Evolutionary conservation across 2,113 vertebrate genomes (phyloP).

Genomic region (Etheostoma spectabile): DNA sequence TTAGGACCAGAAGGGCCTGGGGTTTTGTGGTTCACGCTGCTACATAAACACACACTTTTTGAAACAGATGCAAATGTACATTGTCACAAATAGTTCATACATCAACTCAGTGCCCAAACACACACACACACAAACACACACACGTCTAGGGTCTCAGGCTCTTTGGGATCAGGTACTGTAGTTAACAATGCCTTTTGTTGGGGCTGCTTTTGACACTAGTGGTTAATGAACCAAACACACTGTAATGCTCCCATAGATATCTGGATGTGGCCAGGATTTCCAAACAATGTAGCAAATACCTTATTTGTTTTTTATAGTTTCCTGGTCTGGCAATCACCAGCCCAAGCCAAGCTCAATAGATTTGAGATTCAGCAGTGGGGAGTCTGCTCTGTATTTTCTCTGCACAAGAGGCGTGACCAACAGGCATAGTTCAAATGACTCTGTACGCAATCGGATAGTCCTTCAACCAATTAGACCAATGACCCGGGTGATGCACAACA

Average conservation of each 20-base stretch:
- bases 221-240: conserved; percentile 9
- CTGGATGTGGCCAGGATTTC: conserved; percentile 2
- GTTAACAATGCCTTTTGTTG: conserved; percentile 1
- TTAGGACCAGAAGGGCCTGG: not conserved
- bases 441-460: too few relatives aligned
- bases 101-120: not conserved
- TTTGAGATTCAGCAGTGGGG: too few relatives aligned
- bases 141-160: not conserved
- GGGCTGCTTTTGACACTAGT: not conserved
- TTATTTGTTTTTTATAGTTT: not conserved
- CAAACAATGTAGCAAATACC: conserved; percentile 7
- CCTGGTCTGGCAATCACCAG: not conserved
- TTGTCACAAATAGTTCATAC: not conserved
- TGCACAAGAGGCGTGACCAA: too few relatives aligned
- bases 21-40: not conserved
- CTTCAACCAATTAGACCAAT: too few relatives aligned
- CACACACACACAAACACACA: not conserved
- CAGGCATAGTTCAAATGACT: too few relatives aligned
- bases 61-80: not conserved
- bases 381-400: too few relatives aligned
- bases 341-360: too few relatives aligned
- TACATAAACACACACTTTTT: not conserved
- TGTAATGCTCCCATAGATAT: not conserved
- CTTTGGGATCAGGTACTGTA: not conserved
- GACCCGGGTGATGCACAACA: too few relatives aligned